A percentile compares a stretch with the other conserved stretches of the same genome.
Evolutionary conservation across 2,888 invertebrate genomes (phyloP).

Genomic region (Hyalella azteca): DNA sequence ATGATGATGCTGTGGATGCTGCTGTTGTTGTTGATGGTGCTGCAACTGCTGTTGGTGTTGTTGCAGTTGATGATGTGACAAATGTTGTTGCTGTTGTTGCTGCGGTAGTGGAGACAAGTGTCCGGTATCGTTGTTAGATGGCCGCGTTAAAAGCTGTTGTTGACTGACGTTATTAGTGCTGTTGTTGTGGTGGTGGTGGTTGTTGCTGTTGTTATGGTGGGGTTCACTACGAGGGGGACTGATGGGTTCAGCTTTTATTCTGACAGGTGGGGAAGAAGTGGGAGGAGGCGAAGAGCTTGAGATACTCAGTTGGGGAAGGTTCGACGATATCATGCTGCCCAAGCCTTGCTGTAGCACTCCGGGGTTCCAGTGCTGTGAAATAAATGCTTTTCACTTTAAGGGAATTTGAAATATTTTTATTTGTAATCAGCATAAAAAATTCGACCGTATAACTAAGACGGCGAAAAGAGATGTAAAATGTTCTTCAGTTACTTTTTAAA

Average conservation of each 20-base stretch:
- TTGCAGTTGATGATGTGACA: conserved; percentile 15
- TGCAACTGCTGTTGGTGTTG: conserved; percentile 14
- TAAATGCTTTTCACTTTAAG: too few species aligned
- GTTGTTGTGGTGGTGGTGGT: conserved; percentile 58
- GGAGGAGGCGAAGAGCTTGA: conserved; percentile 54
- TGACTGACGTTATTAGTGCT: conserved; percentile 14
- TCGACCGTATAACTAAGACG: too few species aligned
- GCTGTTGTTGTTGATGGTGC: conserved; percentile 4
- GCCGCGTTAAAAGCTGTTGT: conserved; percentile 45
- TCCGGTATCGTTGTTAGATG: conserved; percentile 39
- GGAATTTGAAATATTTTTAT: too few species aligned
- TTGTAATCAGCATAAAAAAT: too few species aligned
- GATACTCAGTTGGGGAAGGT: conserved; percentile 56
- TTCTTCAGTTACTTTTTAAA: too few species aligned
- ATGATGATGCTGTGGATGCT: conserved; percentile 6
- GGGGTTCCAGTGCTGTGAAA: conserved; percentile 47
- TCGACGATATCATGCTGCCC: conserved; percentile 40
- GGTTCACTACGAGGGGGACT: conserved; percentile 89
- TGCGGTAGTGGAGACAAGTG: conserved; percentile 43
- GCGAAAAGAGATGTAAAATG: too few species aligned
- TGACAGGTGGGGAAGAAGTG: conserved; percentile 49
- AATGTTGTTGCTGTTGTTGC: conserved; percentile 52
- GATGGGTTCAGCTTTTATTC: conserved; percentile 89
- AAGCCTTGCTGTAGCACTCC: conserved; percentile 40
- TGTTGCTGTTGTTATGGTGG: conserved; percentile 61